phyloP scores from a whole-genome alignment of 2,888 invertebrate genomes.

The Andrena bucephala region DNA sequence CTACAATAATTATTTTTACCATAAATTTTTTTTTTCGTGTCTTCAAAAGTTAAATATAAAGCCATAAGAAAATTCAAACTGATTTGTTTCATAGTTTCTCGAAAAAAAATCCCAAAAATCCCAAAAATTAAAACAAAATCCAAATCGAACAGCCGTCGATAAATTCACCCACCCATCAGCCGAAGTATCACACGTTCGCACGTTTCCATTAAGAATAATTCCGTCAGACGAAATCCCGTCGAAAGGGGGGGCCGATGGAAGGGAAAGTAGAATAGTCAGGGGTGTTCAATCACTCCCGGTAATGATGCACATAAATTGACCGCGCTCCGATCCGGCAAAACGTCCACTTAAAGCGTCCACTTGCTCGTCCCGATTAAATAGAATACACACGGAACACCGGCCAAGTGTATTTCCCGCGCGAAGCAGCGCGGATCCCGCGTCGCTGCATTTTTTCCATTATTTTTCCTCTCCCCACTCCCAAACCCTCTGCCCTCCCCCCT shows the following conservation, averaged over 20 bases:
- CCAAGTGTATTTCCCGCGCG: conserved; percentile 2
- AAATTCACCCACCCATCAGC: background rate
- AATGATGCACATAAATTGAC: conserved; percentile 38
- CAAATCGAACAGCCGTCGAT: background rate
- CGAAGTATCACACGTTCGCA: background rate
- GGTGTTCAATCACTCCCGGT: conserved; percentile 29
- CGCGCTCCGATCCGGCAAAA: conserved; percentile 16
- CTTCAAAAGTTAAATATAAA: no score
- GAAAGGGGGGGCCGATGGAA: conserved; percentile 6
- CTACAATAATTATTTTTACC: no score
- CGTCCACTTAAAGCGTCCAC: conserved; percentile 43
- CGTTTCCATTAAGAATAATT: conserved; percentile 31
- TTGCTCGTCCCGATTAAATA: conserved; percentile 26
- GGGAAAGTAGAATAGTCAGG: background rate
- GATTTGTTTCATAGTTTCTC: no score
- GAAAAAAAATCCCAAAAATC: no score
- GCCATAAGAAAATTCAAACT: no score
- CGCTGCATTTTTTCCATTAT: conserved; percentile 23
- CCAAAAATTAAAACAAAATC: conserved; percentile 17
- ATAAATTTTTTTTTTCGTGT: no score
- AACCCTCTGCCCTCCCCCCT: background rate
- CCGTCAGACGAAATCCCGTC: background rate
- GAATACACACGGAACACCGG: conserved; percentile 17
- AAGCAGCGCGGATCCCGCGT: conserved; percentile 8
- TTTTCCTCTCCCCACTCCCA: background rate